These are phyloP conservation scores for Drosophila truncata DNA, from an alignment of 1,140 invertebrate species.

Conservation along the genomic window DNA sequence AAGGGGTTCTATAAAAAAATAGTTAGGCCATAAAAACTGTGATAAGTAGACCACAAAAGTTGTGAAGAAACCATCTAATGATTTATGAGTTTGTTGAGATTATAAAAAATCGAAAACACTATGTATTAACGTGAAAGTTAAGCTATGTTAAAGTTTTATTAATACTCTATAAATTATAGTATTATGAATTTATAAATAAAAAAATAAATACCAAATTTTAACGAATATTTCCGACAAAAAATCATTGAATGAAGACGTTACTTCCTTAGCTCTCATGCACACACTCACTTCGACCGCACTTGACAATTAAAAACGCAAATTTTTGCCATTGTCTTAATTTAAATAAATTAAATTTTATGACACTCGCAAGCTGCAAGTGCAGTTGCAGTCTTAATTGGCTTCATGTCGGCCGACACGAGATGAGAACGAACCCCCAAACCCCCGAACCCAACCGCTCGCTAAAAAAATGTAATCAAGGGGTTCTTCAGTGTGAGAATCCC, in stretches of 20 bases:
- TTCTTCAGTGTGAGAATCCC: constrained; percentile 22
- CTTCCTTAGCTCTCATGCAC: constrained; percentile 6
- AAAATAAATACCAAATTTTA: neutral
- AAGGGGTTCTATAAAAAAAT: constrained; percentile 13
- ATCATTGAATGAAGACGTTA: neutral
- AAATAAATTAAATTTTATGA: constrained; percentile 84
- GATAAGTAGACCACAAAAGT: neutral
- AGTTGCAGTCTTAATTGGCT: constrained; percentile 74
- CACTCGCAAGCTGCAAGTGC: constrained; percentile 63
- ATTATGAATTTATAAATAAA: neutral
- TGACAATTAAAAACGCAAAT: constrained; percentile 82
- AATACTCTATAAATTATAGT: too few relatives aligned
- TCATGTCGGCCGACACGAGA: constrained; percentile 67
- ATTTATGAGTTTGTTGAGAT: too few relatives aligned
- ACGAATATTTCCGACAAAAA: neutral
- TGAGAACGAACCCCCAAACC: constrained; percentile 13
- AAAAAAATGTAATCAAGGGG: constrained; percentile 19
- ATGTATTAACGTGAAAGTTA: neutral
- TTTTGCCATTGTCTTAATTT: constrained; percentile 81
- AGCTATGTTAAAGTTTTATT: neutral
- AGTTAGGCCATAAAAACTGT: neutral
- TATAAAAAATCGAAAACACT: neutral
- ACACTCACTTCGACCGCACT: constrained; percentile 16
- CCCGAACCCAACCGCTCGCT: neutral
- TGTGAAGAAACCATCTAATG: neutral